Evolutionary conservation across 2,888 invertebrate species (phyloP).

Genomic region (Diadegma fenestrale): DNA sequence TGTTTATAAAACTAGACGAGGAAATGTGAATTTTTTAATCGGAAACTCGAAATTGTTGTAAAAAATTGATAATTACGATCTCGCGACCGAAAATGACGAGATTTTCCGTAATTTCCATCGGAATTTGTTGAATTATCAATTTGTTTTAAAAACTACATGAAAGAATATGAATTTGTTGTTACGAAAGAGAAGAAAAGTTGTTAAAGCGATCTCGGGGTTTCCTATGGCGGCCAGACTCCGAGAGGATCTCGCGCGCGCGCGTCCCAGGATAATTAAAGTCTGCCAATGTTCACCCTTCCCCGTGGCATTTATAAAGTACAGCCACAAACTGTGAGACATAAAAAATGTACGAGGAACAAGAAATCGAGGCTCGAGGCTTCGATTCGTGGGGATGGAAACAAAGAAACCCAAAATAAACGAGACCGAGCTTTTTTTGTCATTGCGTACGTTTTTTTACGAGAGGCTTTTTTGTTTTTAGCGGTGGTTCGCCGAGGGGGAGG

Average conservation of each 20-base stretch:
- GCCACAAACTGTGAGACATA: neutral
- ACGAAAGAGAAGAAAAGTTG: neutral
- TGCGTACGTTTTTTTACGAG: neutral
- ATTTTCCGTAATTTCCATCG: neutral
- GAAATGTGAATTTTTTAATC: too few species aligned
- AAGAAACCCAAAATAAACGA: neutral
- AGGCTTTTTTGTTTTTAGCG: conserved; percentile 25
- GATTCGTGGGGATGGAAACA: neutral
- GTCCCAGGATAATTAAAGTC: conserved; percentile 46
- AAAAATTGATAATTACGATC: too few species aligned
- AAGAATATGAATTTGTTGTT: neutral
- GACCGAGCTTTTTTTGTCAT: neutral
- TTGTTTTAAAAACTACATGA: neutral
- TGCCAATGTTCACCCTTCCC: conserved; percentile 17
- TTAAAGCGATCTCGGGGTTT: conserved; percentile 8
- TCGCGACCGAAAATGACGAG: too few species aligned
- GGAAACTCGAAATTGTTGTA: too few species aligned
- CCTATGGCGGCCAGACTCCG: conserved; percentile 32
- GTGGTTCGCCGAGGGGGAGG: conserved; percentile 49
- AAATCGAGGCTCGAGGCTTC: neutral
- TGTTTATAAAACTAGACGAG: too few species aligned
- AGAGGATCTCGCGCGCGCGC: conserved; percentile 44
- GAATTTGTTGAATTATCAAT: neutral
- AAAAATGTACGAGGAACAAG: conserved; percentile 7
- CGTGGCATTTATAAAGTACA: neutral